Evolutionary conservation across 2,113 vertebrate species (phyloP).

Genomic region (Pteronura brasiliensis): DNA sequence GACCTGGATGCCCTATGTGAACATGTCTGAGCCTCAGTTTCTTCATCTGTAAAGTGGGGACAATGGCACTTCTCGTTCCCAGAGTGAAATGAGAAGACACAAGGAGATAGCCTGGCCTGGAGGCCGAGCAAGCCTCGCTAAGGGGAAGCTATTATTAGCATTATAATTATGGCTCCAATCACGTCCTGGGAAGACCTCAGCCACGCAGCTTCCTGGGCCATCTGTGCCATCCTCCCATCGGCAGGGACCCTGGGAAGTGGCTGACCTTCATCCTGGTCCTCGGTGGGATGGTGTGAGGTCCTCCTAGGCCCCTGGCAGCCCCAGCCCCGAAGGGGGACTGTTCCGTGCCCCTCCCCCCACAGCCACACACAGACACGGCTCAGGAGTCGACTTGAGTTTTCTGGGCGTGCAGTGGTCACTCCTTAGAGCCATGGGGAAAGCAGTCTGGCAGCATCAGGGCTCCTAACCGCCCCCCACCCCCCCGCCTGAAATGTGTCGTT

Average conservation of each 20-base stretch:
- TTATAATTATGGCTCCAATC: not conserved
- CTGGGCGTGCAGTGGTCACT: not conserved
- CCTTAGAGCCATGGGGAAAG: not conserved
- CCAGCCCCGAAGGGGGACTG: not conserved
- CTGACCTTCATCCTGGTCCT: not conserved
- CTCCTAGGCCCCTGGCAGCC: not conserved
- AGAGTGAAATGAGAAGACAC: not conserved
- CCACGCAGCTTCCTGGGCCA: not conserved
- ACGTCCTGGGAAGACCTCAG: not conserved
- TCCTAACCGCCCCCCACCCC: no score
- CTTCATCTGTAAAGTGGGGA: not conserved
- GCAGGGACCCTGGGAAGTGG: not conserved
- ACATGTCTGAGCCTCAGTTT: not conserved
- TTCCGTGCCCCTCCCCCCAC: not conserved
- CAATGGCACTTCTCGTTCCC: not conserved
- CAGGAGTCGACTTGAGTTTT: not conserved
- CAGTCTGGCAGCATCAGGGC: not conserved
- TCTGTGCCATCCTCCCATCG: not conserved
- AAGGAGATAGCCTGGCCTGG: not conserved
- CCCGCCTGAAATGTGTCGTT: not conserved
- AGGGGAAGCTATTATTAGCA: not conserved
- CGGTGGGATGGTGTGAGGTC: not conserved
- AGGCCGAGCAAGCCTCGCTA: fast-evolving
- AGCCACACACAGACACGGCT: not conserved
- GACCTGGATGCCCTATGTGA: not conserved